Base-by-base conservation (phyloP, 2,113 vertebrate genomes). In the Taxidea taxus region DNA sequence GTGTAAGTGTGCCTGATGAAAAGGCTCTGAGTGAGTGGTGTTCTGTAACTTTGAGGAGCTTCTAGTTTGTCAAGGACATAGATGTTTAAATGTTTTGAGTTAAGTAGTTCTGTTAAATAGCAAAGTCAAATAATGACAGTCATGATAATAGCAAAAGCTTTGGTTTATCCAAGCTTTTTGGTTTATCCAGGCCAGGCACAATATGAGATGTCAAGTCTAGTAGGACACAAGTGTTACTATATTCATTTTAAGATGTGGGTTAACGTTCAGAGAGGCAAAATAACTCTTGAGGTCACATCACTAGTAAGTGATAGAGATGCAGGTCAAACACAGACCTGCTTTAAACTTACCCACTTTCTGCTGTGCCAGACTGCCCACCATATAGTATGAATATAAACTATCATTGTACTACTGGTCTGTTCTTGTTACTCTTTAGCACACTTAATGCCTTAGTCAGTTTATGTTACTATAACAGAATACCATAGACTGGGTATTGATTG, bases 111-210 rank as follows among this genome's bases (percentile, higher is more conserved):
- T 96, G 58, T 75, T 91, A 29, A 42, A 54, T 37, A 89, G 47
- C 11, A 34, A 90, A 44, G 23, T 2, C 14, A 75, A 78, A 91
- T 14, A 81, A 74, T 62, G 37, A 42, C 34, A 86, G 51, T 37
- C 87, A 21, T 31, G 62, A 66, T 56, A 20, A 60, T 56, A 70
- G 12, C 56, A 66, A 72, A 89, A 90, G 4, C 39, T 91, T 86
- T 94, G 21, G 47, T 94, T 91, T 93, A n/a, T 62, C 80, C 64
- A 82, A 23, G n/a, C n/a, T n/a, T n/a, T n/a, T n/a, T n/a, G n/a
- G n/a, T n/a, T n/a, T n/a, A n/a, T n/a, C n/a, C n/a, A 77, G 42
- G 58, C 20, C 60, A 51, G 31, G 42, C 10, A 29, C 23, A 91
- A 66, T 62, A 62, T 21, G 42, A 85, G 56, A 58, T 91, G 60